Conservation (phyloP, 2,113 vertebrate species). For the Etheostoma spectabile region DNA sequence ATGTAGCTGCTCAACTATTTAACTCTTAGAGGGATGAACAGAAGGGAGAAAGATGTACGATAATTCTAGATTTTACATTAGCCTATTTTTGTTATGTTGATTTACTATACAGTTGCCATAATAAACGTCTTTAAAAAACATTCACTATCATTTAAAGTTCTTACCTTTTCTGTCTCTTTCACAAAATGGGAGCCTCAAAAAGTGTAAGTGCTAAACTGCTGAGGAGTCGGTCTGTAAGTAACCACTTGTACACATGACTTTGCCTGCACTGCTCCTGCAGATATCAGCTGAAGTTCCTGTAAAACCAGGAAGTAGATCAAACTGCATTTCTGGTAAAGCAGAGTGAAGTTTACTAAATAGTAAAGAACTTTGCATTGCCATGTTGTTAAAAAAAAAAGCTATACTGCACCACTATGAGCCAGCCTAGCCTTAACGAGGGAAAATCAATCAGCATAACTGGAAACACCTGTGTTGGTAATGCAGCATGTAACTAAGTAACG, state of each 20-base stretch:
- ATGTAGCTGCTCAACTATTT: conserved; percentile 62
- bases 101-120: neutral
- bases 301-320: conserved; percentile 55
- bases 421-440: neutral
- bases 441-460: neutral
- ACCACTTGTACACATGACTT: neutral
- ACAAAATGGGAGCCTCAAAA: neutral
- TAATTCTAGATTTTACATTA: neutral
- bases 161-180: conserved; percentile 59
- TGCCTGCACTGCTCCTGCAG: neutral
- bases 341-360: conserved; percentile 1
- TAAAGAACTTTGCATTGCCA: neutral
- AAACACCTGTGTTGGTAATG: conserved; percentile 32
- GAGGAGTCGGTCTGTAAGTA: conserved; percentile 4
- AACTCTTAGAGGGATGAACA: conserved; percentile 44
- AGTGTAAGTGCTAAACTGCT: neutral
- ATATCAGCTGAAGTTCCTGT: conserved; percentile 32
- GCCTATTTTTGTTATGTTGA: neutral
- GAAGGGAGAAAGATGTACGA: neutral
- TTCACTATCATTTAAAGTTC: conserved; percentile 1
- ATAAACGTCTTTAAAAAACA: neutral
- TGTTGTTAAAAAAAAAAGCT: neutral
- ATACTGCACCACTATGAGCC: neutral
- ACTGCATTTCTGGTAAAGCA: neutral
- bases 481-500: neutral